Percentiles rank a stretch among this genome's conserved stretches.
These are phyloP conservation scores for Brienomyrus brachyistius DNA, from an alignment of 2,113 vertebrate genomes.

Conservation along the genomic window DNA sequence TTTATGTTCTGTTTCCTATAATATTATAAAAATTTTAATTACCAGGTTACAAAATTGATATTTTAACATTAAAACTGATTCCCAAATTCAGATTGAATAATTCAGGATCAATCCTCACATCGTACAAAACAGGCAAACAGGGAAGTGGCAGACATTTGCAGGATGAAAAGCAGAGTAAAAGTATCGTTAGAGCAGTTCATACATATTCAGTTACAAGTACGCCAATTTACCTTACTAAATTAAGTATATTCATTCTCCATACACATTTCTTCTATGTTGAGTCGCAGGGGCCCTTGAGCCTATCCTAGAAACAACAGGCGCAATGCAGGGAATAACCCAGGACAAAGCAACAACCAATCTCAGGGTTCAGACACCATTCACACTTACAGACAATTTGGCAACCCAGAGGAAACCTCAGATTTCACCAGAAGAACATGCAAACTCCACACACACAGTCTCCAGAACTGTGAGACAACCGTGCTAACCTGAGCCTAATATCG, in stretches of 20 bases:
- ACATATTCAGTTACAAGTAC: neutral
- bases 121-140: neutral
- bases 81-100: neutral
- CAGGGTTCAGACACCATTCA: neutral
- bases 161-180: neutral
- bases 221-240: neutral
- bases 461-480: neutral
- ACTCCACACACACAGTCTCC: neutral
- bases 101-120: neutral
- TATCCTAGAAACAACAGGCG: neutral
- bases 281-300: neutral
- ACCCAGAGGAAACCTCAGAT: neutral
- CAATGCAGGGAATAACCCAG: neutral
- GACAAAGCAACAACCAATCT: neutral
- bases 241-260: neutral
- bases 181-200: neutral
- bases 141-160: neutral
- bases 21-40: neutral
- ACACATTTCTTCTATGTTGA: neutral
- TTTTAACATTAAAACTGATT: neutral
- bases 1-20: neutral
- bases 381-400: neutral
- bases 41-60: neutral
- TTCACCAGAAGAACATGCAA: neutral
- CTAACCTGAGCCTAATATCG: neutral